phyloP scores from a whole-genome alignment of 2,888 invertebrate species.

The Zygothrica quintamaculata region DNA sequence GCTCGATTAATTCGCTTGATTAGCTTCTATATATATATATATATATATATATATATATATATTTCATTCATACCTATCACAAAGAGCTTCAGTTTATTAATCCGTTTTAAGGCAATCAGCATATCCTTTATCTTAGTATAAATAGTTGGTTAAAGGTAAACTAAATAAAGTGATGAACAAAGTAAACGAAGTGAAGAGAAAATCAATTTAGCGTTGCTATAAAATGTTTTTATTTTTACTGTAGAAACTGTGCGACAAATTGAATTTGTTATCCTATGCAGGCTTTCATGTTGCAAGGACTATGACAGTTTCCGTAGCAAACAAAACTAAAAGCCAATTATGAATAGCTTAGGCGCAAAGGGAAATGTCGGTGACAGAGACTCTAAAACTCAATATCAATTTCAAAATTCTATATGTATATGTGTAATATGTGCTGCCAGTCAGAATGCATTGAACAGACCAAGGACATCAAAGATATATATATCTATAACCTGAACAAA shows the following conservation, averaged over 20 bases:
- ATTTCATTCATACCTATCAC: too few species aligned
- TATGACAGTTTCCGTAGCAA: conserved; percentile 9
- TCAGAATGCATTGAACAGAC: conserved; percentile 31
- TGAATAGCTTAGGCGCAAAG: conserved; percentile 16
- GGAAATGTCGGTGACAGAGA: neutral
- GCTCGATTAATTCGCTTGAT: too few species aligned
- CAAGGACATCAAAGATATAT: conserved; percentile 40
- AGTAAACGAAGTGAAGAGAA: neutral
- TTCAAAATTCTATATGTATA: conserved; percentile 19
- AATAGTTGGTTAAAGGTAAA: too few species aligned
- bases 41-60: too few species aligned
- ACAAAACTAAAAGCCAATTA: conserved; percentile 60
- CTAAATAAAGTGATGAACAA: too few species aligned
- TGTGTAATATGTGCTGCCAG: conserved; percentile 1
- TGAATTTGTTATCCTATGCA: conserved; percentile 54
- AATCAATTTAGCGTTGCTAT: conserved; percentile 41
- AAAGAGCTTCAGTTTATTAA: too few species aligned
- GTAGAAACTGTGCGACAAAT: conserved; percentile 56
- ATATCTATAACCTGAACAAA: conserved; percentile 14
- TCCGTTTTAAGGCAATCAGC: too few species aligned
- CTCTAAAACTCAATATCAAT: conserved; percentile 49
- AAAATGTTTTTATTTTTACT: conserved; percentile 41
- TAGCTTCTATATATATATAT: too few species aligned
- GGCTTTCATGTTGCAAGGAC: conserved; percentile 12
- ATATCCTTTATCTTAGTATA: too few species aligned